Percentiles rank a stretch among this genome's conserved stretches.
Evolutionary conservation across 2,113 vertebrate genomes (phyloP).

Genomic region (Bambusicola thoracicus): DNA sequence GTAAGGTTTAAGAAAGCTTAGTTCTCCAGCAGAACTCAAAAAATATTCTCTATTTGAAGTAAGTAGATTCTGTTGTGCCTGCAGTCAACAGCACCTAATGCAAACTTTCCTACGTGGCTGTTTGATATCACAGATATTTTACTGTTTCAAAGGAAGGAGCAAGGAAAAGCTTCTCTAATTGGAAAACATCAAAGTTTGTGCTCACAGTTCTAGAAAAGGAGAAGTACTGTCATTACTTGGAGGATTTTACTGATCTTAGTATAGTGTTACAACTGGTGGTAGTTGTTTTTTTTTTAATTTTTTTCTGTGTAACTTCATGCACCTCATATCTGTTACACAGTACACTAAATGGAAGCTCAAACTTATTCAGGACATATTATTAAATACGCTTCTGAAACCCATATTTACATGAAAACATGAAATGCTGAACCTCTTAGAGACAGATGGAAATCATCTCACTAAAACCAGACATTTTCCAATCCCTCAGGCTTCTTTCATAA

Average conservation of each 20-base stretch:
- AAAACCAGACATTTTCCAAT: background rate
- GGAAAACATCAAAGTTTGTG: background rate
- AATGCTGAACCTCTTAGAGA: background rate
- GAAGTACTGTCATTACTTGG: background rate
- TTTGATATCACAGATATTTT: background rate
- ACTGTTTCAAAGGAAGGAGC: background rate
- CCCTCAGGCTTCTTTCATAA: background rate
- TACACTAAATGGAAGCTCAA: background rate
- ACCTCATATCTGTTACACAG: background rate
- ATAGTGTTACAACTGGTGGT: background rate
- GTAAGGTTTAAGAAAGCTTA: background rate
- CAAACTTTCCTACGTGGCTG: background rate
- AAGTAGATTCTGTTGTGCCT: background rate
- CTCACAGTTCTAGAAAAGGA: background rate
- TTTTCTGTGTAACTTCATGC: background rate
- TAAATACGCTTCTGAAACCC: background rate
- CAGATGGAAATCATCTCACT: background rate
- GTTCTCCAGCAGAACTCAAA: background rate
- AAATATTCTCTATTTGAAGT: background rate
- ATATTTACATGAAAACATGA: background rate
- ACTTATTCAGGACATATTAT: background rate
- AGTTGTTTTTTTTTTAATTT: background rate
- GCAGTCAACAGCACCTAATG: background rate
- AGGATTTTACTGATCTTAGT: background rate
- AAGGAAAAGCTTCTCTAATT: rapidly evolving